phyloP scores from a whole-genome alignment of 2,113 vertebrate genomes.

The Alouatta palliata region DNA sequence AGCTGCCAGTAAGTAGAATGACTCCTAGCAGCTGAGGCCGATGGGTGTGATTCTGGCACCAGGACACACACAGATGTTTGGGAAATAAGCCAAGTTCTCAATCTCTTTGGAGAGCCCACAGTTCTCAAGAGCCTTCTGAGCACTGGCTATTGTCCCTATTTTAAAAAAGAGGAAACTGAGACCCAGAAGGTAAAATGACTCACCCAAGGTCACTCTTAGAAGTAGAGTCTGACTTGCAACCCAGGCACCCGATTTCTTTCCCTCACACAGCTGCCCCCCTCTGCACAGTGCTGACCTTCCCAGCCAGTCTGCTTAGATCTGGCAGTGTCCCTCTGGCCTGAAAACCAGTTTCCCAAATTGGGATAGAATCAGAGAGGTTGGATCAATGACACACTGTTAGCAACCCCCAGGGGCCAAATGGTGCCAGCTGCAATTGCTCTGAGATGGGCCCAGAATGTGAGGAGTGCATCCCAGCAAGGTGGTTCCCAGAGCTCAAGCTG shows the following conservation, averaged over 20 bases:
- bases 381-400: background rate
- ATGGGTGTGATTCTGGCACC: background rate
- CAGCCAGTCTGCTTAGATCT: no score
- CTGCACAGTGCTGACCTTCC: background rate
- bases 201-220: background rate
- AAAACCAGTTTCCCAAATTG: background rate
- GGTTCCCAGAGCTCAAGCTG: background rate
- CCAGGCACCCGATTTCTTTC: background rate
- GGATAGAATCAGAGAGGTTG: background rate
- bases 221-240: background rate
- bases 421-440: background rate
- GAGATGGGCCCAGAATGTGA: background rate
- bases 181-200: background rate
- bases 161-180: background rate
- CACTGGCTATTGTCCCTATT: background rate
- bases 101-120: background rate
- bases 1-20: background rate
- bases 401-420: rapidly evolving
- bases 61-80: background rate
- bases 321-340: background rate
- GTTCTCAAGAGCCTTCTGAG: background rate
- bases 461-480: background rate
- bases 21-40: background rate
- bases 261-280: background rate
- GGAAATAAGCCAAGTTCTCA: background rate